Evolutionary conservation across 2,113 vertebrate species (phyloP).

Genomic region (Halcyon malimbica): DNA sequence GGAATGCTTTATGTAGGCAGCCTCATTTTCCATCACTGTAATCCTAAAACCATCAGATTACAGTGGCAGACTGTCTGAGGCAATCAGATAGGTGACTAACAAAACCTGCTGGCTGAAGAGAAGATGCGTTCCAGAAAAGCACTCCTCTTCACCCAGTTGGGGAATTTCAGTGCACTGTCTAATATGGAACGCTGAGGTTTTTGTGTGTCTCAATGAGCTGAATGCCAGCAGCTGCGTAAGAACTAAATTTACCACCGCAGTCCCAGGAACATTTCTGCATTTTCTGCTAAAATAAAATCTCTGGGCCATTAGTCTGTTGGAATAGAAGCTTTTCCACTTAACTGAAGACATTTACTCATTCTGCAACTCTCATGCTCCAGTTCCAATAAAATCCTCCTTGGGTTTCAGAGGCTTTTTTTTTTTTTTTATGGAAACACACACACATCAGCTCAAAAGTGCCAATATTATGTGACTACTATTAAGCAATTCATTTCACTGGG

Average conservation of each 20-base stretch:
- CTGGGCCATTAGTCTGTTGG: slow-evolving; percentile 4
- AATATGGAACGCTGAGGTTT: background rate
- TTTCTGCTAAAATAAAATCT: slow-evolving; percentile 41
- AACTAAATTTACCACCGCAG: slow-evolving; percentile 22
- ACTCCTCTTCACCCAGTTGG: background rate
- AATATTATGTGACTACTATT: background rate
- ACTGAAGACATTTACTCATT: slow-evolving; percentile 22
- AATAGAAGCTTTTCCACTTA: slow-evolving; percentile 51
- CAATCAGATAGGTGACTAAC: background rate
- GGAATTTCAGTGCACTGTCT: background rate
- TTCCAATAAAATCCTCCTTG: slow-evolving; percentile 37
- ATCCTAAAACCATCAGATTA: background rate
- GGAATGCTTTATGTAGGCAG: background rate
- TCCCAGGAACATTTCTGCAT: background rate
- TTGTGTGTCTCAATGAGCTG: background rate
- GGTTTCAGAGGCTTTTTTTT: background rate
- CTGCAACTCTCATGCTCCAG: background rate
- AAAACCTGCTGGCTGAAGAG: background rate
- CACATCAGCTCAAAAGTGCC: background rate
- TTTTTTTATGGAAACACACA: slow-evolving; percentile 14
- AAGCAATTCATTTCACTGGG: background rate
- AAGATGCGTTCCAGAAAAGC: background rate
- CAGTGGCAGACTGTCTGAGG: background rate
- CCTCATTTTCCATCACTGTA: background rate
- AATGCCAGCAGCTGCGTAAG: slow-evolving; percentile 6